Conservation (phyloP, 2,888 invertebrate genomes). For the Fabriciana adippe region DNA sequence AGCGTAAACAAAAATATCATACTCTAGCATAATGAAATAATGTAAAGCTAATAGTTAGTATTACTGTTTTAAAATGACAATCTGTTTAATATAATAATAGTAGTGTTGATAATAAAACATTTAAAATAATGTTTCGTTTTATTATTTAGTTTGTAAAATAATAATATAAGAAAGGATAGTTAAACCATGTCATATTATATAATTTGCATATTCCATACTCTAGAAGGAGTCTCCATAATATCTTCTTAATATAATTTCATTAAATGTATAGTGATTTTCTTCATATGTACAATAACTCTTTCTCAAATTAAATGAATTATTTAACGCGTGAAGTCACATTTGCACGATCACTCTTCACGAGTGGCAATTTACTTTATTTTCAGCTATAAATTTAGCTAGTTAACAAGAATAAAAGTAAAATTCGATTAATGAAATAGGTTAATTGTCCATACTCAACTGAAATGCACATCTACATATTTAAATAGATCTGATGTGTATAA, state of each 20-base stretch:
- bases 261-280: not conserved
- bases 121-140: constrained; percentile 46
- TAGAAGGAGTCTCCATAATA: not conserved
- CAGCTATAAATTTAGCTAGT: too few species aligned
- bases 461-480: too few species aligned
- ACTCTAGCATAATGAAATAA: constrained; percentile 39
- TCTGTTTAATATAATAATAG: constrained; percentile 61
- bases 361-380: constrained; percentile 11
- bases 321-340: constrained; percentile 56
- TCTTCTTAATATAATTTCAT: not conserved
- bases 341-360: constrained; percentile 25
- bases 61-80: constrained; percentile 61
- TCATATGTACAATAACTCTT: constrained; percentile 8
- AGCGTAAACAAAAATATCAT: constrained; percentile 37
- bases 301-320: constrained; percentile 73
- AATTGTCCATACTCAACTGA: too few species aligned
- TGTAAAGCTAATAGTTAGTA: constrained; percentile 56
- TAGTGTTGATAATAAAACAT: constrained; percentile 76
- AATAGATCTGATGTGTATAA: too few species aligned
- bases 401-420: too few species aligned
- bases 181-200: too few species aligned
- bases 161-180: too few species aligned
- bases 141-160: not conserved
- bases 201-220: not conserved
- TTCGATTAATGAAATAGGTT: too few species aligned